These are phyloP conservation scores for Carettochelys insculpta DNA, from an alignment of 2,113 vertebrate species.

Conservation along the genomic window DNA sequence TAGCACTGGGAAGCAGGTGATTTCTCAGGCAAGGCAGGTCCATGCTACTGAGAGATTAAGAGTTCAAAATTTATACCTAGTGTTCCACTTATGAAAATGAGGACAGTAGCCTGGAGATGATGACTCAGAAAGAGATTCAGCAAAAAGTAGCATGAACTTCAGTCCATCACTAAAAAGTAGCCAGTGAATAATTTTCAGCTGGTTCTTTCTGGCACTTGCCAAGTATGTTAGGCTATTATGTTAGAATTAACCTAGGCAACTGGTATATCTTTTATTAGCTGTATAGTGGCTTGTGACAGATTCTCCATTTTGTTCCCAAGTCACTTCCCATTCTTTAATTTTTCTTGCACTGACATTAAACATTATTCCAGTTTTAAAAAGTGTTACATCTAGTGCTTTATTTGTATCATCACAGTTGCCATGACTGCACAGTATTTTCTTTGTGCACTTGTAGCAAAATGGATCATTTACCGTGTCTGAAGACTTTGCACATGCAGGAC, in stretches of 20 bases:
- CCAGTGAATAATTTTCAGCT: not conserved
- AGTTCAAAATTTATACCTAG: not conserved
- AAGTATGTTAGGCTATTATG: not conserved
- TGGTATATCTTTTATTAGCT: not conserved
- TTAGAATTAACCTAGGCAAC: not conserved
- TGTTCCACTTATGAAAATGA: not conserved
- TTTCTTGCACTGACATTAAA: not conserved
- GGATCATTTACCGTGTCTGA: not conserved
- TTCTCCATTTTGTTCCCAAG: not conserved
- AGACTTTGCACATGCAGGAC: not conserved
- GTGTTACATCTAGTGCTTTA: not conserved
- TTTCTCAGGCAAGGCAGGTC: not conserved
- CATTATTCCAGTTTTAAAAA: not conserved
- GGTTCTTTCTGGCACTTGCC: not conserved
- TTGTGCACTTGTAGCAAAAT: not conserved
- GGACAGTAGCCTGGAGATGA: not conserved
- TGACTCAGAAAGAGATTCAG: not conserved
- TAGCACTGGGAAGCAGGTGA: not conserved
- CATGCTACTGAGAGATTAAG: not conserved
- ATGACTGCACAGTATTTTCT: not conserved
- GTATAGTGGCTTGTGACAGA: not conserved
- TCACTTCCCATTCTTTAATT: not conserved
- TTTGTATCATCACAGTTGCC: not conserved
- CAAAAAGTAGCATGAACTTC: fast-evolving
- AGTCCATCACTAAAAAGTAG: not conserved